phyloP scores from a whole-genome alignment of 1,140 invertebrate species.

The Ladona fulva region DNA sequence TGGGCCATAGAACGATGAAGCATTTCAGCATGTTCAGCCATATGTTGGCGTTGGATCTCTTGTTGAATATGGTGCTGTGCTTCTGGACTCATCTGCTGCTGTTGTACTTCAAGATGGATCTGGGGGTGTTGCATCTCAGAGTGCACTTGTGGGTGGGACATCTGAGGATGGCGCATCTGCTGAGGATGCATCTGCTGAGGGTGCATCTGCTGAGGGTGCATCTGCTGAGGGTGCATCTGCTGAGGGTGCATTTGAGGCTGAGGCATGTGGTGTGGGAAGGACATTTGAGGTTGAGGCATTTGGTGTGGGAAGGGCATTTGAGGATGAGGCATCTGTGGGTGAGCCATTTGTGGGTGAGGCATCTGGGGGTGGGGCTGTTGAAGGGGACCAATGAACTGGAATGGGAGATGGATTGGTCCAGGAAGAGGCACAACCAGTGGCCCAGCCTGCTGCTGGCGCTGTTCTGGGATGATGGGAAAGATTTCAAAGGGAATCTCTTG shows the following conservation, averaged over 20 bases:
- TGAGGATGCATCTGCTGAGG: too few relatives aligned
- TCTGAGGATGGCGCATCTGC: conserved; percentile 27
- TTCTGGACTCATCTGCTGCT: background rate
- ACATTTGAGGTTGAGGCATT: too few relatives aligned
- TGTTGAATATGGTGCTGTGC: background rate
- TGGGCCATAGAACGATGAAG: too few relatives aligned
- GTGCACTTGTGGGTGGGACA: conserved; percentile 27
- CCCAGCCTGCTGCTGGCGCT: conserved; percentile 31
- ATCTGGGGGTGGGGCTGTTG: conserved; percentile 32
- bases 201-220: too few relatives aligned
- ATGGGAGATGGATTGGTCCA: conserved; percentile 36
- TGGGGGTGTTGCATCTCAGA: conserved; percentile 26
- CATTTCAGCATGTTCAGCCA: too few relatives aligned
- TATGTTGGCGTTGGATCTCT: too few relatives aligned
- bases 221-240: too few relatives aligned
- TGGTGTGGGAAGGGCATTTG: too few relatives aligned
- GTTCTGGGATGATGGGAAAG: conserved; percentile 29
- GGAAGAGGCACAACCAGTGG: conserved; percentile 38
- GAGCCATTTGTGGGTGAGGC: conserved; percentile 28
- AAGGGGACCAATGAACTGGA: conserved; percentile 34
- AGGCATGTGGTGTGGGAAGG: background rate
- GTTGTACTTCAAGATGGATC: background rate
- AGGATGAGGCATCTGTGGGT: conserved; percentile 28
- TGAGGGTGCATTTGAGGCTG: background rate
- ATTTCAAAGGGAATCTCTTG: background rate